Percentiles rank a stretch among this genome's conserved stretches.
Evolutionary conservation across 2,888 invertebrate species (phyloP).

Genomic region (Glyphotaelius pellucidus): DNA sequence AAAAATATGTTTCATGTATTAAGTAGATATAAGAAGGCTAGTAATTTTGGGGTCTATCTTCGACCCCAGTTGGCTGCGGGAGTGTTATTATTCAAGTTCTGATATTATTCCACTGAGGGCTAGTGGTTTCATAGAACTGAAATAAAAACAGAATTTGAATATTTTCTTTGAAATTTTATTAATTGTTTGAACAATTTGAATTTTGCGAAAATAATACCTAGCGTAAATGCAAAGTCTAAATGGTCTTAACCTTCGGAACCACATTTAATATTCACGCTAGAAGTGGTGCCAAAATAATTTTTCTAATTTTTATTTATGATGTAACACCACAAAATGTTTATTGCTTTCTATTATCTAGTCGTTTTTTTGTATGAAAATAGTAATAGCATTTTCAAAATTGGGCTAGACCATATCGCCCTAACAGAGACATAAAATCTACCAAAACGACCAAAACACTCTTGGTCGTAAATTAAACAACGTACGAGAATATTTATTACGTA

Average conservation of each 20-base stretch:
- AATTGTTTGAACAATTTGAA: no score
- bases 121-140: no score
- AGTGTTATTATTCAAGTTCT: no score
- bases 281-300: neutral
- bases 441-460: neutral
- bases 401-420: neutral
- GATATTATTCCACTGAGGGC: no score
- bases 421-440: neutral
- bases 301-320: neutral
- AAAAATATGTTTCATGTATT: no score
- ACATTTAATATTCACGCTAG: neutral
- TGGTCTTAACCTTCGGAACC: neutral
- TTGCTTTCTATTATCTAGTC: neutral
- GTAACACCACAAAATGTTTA: neutral
- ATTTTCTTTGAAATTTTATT: no score
- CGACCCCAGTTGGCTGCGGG: no score
- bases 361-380: neutral
- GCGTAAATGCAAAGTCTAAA: neutral
- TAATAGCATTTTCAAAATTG: neutral
- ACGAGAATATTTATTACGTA: neutral
- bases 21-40: no score
- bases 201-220: no score
- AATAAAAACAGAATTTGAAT: no score
- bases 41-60: no score
- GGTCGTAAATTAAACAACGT: slow-evolving; percentile 2